A percentile compares a stretch with the other conserved stretches of the same genome.
phyloP scores from a whole-genome alignment of 2,888 invertebrate genomes.

The Amiota communis region DNA sequence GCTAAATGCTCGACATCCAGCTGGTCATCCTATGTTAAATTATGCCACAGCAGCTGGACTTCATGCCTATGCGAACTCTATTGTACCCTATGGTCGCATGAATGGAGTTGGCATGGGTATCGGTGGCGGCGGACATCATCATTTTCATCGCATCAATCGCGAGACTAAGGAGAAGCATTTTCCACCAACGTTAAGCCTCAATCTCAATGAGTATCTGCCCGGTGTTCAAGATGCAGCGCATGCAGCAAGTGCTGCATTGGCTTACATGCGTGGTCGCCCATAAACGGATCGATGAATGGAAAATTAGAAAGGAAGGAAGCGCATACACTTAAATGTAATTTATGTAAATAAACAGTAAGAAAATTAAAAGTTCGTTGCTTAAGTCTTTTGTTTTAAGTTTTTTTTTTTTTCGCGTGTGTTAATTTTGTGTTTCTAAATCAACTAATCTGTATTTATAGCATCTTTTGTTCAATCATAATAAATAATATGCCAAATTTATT shows the following conservation, averaged over 20 bases:
- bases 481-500: too few species aligned
- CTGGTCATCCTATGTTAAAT: slow-evolving; percentile 40
- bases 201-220: slow-evolving; percentile 71
- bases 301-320: too few species aligned
- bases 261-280: slow-evolving; percentile 53
- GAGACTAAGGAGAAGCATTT: slow-evolving; percentile 64
- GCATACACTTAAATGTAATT: too few species aligned
- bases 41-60: slow-evolving; percentile 50
- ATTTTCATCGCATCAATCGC: slow-evolving; percentile 69
- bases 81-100: slow-evolving; percentile 41
- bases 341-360: background rate
- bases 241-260: slow-evolving; percentile 39
- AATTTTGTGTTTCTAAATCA: slow-evolving; percentile 1
- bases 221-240: slow-evolving; percentile 35
- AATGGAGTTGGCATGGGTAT: slow-evolving; percentile 31
- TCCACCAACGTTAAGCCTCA: slow-evolving; percentile 59
- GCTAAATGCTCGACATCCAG: slow-evolving; percentile 45
- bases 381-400: slow-evolving; percentile 40
- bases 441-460: too few species aligned
- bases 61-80: slow-evolving; percentile 55
- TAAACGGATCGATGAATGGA: slow-evolving; percentile 34
- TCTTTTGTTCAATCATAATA: too few species aligned
- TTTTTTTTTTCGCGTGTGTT: background rate
- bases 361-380: slow-evolving; percentile 24
- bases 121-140: slow-evolving; percentile 63